Evolutionary conservation across 2,113 vertebrate species (phyloP).

Genomic region (Myotis brandtii): DNA sequence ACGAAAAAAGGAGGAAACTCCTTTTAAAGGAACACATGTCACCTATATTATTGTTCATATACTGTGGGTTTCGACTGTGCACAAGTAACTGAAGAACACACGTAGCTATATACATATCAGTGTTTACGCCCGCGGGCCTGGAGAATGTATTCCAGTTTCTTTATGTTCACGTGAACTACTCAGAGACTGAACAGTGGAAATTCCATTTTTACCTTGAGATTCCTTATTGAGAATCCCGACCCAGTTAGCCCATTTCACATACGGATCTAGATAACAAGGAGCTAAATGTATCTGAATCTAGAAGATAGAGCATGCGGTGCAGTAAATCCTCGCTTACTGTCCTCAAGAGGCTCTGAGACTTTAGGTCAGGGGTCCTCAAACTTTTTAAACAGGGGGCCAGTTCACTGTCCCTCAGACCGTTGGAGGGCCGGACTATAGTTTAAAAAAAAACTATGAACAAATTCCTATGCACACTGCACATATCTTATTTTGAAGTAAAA

Average conservation of each 20-base stretch:
- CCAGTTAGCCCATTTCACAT: background rate
- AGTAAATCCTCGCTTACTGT: background rate
- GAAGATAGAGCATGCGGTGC: background rate
- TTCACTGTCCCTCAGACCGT: too few relatives aligned
- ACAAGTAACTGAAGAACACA: background rate
- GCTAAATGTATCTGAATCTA: background rate
- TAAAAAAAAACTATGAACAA: too few relatives aligned
- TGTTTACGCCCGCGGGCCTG: too few relatives aligned
- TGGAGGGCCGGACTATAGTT: too few relatives aligned
- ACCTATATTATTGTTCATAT: background rate
- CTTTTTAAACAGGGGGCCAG: too few relatives aligned
- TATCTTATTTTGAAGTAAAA: too few relatives aligned
- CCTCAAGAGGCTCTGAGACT: background rate
- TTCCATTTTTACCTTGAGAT: background rate
- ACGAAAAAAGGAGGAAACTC: background rate
- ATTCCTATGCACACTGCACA: too few relatives aligned
- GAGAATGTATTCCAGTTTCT: background rate
- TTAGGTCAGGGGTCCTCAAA: too few relatives aligned
- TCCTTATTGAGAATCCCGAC: background rate
- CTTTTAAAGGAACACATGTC: background rate
- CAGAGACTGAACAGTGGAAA: background rate
- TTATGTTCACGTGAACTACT: background rate
- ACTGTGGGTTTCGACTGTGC: background rate
- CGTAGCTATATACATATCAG: fast-evolving
- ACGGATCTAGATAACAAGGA: background rate